These are phyloP conservation scores for Tetrapedia diversipes DNA, from an alignment of 2,888 invertebrate genomes.

Conservation along the genomic window DNA sequence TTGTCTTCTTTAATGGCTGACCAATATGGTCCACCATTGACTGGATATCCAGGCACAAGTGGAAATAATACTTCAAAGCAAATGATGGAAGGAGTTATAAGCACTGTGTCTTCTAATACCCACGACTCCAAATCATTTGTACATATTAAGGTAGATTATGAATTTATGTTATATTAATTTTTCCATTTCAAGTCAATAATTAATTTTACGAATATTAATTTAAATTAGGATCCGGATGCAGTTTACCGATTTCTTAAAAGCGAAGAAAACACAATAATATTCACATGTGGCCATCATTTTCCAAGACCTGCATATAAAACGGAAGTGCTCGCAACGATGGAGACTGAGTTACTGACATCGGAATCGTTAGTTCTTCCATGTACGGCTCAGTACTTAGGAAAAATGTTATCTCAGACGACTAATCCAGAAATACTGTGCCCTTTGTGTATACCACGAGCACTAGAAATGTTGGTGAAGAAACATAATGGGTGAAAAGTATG, in stretches of 20 bases:
- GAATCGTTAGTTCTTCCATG: constrained; percentile 77
- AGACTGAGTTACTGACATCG: constrained; percentile 78
- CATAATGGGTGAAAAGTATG: constrained; percentile 55
- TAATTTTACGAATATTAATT: background rate
- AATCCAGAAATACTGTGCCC: constrained; percentile 80
- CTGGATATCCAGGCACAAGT: constrained; percentile 78
- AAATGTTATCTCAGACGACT: constrained; percentile 71
- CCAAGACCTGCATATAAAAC: constrained; percentile 76
- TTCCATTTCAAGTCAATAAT: background rate
- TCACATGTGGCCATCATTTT: constrained; percentile 81
- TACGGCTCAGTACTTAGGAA: constrained; percentile 78
- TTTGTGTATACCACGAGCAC: constrained; percentile 76
- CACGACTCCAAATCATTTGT: constrained; percentile 79
- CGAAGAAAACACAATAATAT: constrained; percentile 79
- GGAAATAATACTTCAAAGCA: constrained; percentile 78
- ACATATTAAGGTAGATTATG: constrained; percentile 76
- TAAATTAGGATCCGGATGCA: constrained; percentile 56
- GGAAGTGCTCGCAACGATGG: constrained; percentile 79
- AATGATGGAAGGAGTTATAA: constrained; percentile 80
- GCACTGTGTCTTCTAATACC: constrained; percentile 76
- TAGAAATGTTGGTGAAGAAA: constrained; percentile 71
- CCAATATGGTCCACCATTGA: constrained; percentile 79
- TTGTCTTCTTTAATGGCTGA: constrained; percentile 78
- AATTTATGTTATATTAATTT: background rate
- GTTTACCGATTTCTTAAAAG: constrained; percentile 72